Percentiles rank a stretch among this genome's conserved stretches.
Evolutionary conservation across 2,888 invertebrate species (phyloP).

Genomic region (Drosophila barbarae): DNA sequence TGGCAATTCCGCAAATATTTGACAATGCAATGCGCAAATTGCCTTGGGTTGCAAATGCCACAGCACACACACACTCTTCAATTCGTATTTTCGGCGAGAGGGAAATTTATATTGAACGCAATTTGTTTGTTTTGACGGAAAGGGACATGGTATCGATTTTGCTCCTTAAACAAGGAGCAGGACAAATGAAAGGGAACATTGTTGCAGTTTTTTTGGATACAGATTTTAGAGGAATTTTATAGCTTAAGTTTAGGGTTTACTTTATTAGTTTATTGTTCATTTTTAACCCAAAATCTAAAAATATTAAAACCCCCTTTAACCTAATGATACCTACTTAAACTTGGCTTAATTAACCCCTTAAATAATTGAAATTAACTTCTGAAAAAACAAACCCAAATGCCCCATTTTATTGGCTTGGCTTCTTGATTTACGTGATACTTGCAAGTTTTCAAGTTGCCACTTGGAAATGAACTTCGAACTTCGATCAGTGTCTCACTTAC

Average conservation of each 20-base stretch:
- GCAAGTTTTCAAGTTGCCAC: constrained; percentile 12
- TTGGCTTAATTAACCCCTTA: not conserved
- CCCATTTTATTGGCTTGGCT: constrained; percentile 14
- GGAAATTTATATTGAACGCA: constrained; percentile 26
- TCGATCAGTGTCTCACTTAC: constrained; percentile 41
- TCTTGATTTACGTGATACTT: constrained; percentile 9
- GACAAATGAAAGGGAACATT: not conserved
- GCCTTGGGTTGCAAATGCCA: constrained; percentile 26
- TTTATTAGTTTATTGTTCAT: not conserved
- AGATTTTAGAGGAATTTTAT: not conserved
- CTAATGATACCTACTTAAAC: not conserved
- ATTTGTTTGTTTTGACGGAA: constrained; percentile 24
- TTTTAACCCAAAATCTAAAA: not conserved
- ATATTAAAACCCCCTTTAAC: not conserved
- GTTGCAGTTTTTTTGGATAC: not conserved
- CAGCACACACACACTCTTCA: constrained; percentile 9
- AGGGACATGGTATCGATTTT: constrained; percentile 16
- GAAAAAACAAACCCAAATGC: not conserved
- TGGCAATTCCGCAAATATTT: constrained; percentile 51
- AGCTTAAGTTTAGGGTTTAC: not conserved
- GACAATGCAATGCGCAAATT: constrained; percentile 39
- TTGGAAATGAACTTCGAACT: constrained; percentile 22
- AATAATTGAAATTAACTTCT: not conserved
- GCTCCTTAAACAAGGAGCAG: constrained; percentile 1
- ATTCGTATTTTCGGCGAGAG: constrained; percentile 12